Percentiles rank a stretch among this genome's conserved stretches.
These are phyloP conservation scores for Chitala chitala DNA, from an alignment of 2,113 vertebrate species.

Conservation along the genomic window DNA sequence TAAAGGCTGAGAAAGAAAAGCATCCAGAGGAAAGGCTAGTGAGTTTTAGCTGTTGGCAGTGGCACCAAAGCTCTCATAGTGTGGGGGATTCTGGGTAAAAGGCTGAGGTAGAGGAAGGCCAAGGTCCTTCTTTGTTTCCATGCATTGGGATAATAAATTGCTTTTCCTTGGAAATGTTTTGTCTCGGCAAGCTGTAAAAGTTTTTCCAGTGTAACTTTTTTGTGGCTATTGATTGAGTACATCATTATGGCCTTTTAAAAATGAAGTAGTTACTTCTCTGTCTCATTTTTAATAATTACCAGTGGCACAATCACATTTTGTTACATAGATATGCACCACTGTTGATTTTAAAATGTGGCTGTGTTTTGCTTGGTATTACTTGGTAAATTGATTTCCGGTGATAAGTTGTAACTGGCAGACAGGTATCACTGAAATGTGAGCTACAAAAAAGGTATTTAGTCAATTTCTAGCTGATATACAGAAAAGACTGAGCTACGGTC, in stretches of 20 bases:
- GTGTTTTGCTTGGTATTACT: background rate
- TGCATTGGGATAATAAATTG: constrained; percentile 24
- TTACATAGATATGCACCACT: background rate
- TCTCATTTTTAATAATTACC: background rate
- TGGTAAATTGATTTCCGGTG: background rate
- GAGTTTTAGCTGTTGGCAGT: constrained; percentile 49
- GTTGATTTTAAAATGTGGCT: background rate
- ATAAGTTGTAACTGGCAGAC: background rate
- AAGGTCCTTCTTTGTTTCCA: constrained; percentile 23
- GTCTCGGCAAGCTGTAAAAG: constrained; percentile 19
- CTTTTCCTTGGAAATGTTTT: constrained; percentile 20
- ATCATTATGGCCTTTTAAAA: constrained; percentile 14
- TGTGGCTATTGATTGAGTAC: constrained; percentile 26
- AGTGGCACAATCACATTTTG: background rate
- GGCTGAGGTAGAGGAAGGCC: constrained; percentile 34
- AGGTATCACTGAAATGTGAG: too few species aligned
- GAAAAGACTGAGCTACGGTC: too few species aligned
- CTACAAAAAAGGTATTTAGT: too few species aligned
- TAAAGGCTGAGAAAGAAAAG: constrained; percentile 61
- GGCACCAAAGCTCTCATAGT: constrained; percentile 46
- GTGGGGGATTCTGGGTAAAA: constrained; percentile 38
- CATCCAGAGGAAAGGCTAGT: constrained; percentile 53
- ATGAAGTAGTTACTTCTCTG: background rate
- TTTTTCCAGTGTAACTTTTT: constrained; percentile 18
- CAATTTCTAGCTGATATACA: too few species aligned